Conservation (phyloP, 2,113 vertebrate genomes). For the Triplophysa rosa region DNA sequence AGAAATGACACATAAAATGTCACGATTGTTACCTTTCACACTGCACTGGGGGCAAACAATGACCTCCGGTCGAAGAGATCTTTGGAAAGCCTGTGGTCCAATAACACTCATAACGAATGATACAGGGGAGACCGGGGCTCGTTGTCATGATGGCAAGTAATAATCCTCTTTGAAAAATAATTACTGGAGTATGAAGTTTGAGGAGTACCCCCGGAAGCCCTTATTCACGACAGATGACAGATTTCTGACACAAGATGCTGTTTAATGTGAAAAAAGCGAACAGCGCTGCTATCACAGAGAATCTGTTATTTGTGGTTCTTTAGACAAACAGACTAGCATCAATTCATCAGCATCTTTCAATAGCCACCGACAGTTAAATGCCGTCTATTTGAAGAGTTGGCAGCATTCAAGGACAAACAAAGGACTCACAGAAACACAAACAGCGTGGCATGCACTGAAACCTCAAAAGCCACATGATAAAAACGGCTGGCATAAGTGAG, state of each 20-base stretch:
- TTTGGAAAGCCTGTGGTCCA: conserved; percentile 1
- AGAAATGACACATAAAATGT: conserved; percentile 40
- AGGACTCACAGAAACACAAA: conserved; percentile 23
- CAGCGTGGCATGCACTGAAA: background rate
- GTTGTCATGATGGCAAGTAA: background rate
- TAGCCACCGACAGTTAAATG: background rate
- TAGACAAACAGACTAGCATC: background rate
- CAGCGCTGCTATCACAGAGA: background rate
- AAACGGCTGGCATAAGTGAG: conserved; percentile 65
- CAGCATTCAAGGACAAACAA: conserved; percentile 31
- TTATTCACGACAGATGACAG: background rate
- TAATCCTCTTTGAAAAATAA: background rate
- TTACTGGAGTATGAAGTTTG: background rate
- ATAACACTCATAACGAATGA: conserved; percentile 4
- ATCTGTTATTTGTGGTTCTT: background rate
- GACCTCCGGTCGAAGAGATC: background rate
- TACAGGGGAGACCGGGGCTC: background rate
- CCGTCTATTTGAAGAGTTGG: conserved; percentile 3
- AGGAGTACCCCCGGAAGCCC: background rate
- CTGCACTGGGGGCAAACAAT: conserved; percentile 18
- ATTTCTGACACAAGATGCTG: too few species aligned
- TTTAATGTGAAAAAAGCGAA: background rate
- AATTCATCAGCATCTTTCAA: conserved; percentile 5
- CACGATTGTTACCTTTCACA: conserved; percentile 13
- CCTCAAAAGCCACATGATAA: conserved; percentile 51